A percentile compares a stretch with the other conserved stretches of the same genome.
Evolutionary conservation across 2,888 invertebrate species (phyloP).

Genomic region (Lacanobia wlatinum): DNA sequence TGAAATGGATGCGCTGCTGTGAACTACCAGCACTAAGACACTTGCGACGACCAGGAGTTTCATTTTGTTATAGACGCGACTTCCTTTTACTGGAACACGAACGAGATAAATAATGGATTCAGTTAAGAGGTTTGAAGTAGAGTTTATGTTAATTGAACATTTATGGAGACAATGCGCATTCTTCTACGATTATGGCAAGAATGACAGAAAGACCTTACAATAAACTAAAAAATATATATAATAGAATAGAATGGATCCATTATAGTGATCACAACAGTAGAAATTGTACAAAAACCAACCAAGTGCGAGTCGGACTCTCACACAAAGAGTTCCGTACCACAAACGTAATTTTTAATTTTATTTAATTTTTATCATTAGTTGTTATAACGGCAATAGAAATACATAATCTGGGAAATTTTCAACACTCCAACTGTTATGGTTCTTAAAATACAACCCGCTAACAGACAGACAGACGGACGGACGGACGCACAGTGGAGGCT

Average conservation of each 20-base stretch:
- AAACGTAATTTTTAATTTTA: no score
- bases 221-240: no score
- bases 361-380: no score
- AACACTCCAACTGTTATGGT: no score
- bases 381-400: no score
- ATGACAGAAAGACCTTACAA: slow-evolving; percentile 1
- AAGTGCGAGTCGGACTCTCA: background rate
- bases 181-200: background rate
- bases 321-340: no score
- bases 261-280: no score
- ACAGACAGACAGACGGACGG: no score
- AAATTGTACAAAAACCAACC: no score
- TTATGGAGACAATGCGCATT: slow-evolving; percentile 30
- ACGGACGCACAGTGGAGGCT: no score
- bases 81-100: slow-evolving; percentile 1
- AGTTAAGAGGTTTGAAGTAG: background rate
- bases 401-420: no score
- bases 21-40: slow-evolving; percentile 1
- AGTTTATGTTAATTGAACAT: slow-evolving; percentile 5
- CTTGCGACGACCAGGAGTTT: background rate
- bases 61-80: slow-evolving; percentile 16
- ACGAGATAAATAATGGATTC: slow-evolving; percentile 11
- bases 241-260: background rate
- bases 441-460: no score
- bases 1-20: background rate